phyloP scores from a whole-genome alignment of 1,140 invertebrate genomes.

The Drosophila erecta region DNA sequence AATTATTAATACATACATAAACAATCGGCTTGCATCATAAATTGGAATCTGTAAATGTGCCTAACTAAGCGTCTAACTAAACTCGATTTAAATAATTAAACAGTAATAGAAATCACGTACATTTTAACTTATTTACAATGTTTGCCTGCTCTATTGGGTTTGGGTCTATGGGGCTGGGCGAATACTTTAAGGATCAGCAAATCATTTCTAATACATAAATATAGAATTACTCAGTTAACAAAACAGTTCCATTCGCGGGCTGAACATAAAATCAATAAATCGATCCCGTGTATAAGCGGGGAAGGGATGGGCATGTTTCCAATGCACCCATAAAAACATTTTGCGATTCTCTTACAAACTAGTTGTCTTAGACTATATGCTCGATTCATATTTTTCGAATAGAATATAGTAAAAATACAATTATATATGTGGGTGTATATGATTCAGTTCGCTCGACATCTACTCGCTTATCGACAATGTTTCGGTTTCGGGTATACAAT shows the following conservation, averaged over 20 bases:
- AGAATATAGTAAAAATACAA: conserved; percentile 59
- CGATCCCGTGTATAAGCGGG: conserved; percentile 13
- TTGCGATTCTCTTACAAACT: conserved; percentile 23
- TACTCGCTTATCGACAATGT: conserved; percentile 42
- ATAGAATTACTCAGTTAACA: conserved; percentile 16
- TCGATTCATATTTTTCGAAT: conserved; percentile 33
- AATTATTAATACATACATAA: conserved; percentile 37
- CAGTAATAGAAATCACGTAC: conserved; percentile 37
- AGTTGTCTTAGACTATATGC: conserved; percentile 40
- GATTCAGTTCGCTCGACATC: conserved; percentile 69
- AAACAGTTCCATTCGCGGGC: conserved; percentile 22
- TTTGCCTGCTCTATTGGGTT: conserved; percentile 8
- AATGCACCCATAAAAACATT: conserved; percentile 33
- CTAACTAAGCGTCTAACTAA: conserved; percentile 70
- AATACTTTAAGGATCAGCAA: conserved; percentile 43
- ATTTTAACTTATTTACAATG: conserved; percentile 57
- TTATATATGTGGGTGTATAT: conserved; percentile 53
- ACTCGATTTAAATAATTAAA: conserved; percentile 53
- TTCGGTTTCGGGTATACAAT: conserved; percentile 39
- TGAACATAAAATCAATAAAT: conserved; percentile 39
- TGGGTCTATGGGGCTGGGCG: not conserved
- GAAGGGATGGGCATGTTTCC: conserved; percentile 16
- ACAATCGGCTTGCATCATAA: conserved; percentile 31
- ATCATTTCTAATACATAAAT: conserved; percentile 32
- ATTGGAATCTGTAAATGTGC: conserved; percentile 67